phyloP scores from a whole-genome alignment of 2,888 invertebrate species.

The Girardia tigrina region DNA sequence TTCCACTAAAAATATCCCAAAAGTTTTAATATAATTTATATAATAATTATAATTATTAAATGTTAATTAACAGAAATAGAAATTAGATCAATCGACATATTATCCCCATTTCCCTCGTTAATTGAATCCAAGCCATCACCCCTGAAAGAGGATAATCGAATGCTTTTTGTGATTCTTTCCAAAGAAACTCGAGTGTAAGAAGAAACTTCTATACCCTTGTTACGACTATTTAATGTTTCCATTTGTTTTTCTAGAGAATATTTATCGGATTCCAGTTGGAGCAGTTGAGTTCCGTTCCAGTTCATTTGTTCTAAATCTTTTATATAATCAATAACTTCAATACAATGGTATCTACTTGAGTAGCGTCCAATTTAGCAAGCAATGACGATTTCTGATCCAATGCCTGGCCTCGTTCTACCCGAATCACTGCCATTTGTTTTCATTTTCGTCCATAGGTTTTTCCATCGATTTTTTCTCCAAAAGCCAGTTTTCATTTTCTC shows the following conservation, averaged over 20 bases:
- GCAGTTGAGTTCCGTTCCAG: not conserved
- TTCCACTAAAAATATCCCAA: too few relatives aligned
- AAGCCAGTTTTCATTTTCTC: constrained; percentile 37
- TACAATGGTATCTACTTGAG: constrained; percentile 42
- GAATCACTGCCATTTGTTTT: constrained; percentile 41
- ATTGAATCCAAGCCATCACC: not conserved
- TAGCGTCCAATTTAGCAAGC: constrained; percentile 40
- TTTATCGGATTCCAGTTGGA: constrained; percentile 16
- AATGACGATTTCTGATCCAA: constrained; percentile 39
- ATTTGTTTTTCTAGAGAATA: not conserved
- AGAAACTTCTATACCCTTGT: not conserved
- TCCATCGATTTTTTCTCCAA: constrained; percentile 39
- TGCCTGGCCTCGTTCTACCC: constrained; percentile 41
- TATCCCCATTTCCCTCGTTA: not conserved
- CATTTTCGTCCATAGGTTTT: constrained; percentile 40
- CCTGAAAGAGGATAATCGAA: not conserved
- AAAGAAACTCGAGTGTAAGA: not conserved
- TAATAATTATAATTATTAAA: too few relatives aligned
- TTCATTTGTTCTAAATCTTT: too few relatives aligned
- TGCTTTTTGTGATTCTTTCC: not conserved
- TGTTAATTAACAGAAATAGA: too few relatives aligned
- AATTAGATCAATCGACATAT: not conserved
- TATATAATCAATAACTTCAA: too few relatives aligned
- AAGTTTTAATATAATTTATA: too few relatives aligned
- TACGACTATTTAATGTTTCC: not conserved